Conservation (phyloP, 2,888 invertebrate genomes). For the Gymnosoma rotundatum region DNA sequence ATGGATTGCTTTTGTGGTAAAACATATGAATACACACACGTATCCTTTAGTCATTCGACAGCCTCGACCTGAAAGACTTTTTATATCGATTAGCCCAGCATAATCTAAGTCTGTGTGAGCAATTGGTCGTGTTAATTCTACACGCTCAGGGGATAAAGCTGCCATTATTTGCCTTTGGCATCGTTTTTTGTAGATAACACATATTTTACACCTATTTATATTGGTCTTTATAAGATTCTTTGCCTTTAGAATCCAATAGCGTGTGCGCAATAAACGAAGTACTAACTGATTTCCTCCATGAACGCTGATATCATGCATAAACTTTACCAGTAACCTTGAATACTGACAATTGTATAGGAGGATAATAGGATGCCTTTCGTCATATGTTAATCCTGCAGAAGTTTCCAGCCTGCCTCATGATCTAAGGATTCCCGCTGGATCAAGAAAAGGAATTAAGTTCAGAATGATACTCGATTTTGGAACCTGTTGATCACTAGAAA, state of each 20-base stretch:
- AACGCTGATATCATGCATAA: constrained; percentile 14
- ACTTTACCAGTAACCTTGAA: constrained; percentile 1
- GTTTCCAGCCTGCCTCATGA: neutral
- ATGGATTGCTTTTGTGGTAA: too few relatives aligned
- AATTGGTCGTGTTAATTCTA: neutral
- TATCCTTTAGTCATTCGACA: too few relatives aligned
- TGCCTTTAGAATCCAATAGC: constrained; percentile 12
- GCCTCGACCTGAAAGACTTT: neutral
- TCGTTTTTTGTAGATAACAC: too few relatives aligned
- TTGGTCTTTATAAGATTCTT: neutral
- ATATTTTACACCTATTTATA: too few relatives aligned
- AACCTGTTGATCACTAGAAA: too few relatives aligned
- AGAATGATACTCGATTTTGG: too few relatives aligned
- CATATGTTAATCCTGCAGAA: constrained; percentile 10
- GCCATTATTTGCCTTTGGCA: neutral
- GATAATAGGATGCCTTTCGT: constrained; percentile 19
- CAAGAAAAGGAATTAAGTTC: constrained; percentile 28
- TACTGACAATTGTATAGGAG: constrained; percentile 14
- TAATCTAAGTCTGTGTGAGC: neutral
- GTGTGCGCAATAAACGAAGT: too few relatives aligned
- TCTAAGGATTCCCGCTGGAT: neutral
- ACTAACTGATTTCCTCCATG: constrained; percentile 21
- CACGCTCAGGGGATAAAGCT: neutral
- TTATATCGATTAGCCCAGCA: neutral
- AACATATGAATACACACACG: too few relatives aligned